These are phyloP conservation scores for Epinephelus cyanopodus DNA, from an alignment of 2,113 vertebrate species.

Conservation along the genomic window DNA sequence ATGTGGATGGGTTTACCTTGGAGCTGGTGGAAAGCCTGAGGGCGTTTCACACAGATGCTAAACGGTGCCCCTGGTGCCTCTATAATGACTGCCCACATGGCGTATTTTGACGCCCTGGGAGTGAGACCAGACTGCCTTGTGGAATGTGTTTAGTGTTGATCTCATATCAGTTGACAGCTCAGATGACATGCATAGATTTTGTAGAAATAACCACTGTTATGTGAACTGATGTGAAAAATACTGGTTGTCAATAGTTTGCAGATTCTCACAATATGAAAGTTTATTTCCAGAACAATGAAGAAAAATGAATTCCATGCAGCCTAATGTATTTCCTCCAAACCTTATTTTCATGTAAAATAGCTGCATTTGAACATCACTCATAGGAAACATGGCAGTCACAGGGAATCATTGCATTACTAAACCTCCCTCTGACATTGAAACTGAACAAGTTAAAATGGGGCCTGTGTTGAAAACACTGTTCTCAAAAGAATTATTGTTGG, in stretches of 20 bases:
- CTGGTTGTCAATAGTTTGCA: not conserved
- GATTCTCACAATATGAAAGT: not conserved
- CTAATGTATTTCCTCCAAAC: not conserved
- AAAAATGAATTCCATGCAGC: not conserved
- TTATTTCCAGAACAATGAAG: not conserved
- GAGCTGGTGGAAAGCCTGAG: too few relatives aligned
- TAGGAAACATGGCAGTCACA: not conserved
- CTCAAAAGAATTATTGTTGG: not conserved
- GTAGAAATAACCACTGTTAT: not conserved
- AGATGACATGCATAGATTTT: not conserved
- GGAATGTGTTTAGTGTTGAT: not conserved
- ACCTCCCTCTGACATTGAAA: slow-evolving; percentile 1
- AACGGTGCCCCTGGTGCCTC: too few relatives aligned
- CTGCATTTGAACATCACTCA: not conserved
- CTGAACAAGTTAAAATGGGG: not conserved
- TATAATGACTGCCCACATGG: too few relatives aligned
- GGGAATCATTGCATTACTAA: not conserved
- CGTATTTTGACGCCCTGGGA: too few relatives aligned
- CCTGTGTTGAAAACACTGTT: not conserved
- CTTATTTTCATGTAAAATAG: not conserved
- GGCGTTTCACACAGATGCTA: too few relatives aligned
- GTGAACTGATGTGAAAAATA: not conserved
- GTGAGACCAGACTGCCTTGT: too few relatives aligned
- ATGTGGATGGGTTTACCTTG: too few relatives aligned
- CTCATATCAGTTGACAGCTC: not conserved